Percentiles rank a stretch among this genome's conserved stretches.
These are phyloP conservation scores for Rhagonycha lutea DNA, from an alignment of 2,888 invertebrate species.

Conservation along the genomic window DNA sequence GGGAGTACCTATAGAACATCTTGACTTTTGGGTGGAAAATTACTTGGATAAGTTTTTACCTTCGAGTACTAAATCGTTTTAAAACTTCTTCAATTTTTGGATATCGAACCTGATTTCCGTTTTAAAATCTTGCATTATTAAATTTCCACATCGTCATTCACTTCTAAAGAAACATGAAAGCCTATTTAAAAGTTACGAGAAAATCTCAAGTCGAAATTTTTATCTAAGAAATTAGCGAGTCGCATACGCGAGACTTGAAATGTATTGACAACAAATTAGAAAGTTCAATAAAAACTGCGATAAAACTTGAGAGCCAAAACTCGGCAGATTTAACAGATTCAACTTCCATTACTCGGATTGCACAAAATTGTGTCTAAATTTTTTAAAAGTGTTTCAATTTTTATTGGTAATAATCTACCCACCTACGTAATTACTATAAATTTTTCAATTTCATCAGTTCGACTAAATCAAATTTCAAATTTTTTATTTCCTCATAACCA, in stretches of 20 bases:
- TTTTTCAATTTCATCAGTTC: background rate
- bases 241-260: background rate
- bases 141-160: background rate
- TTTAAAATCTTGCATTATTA: background rate
- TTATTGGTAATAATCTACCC: background rate
- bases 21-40: background rate
- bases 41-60: background rate
- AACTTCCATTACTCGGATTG: background rate
- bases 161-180: background rate
- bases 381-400: background rate
- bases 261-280: conserved; percentile 12
- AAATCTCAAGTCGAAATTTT: background rate
- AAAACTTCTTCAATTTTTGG: background rate
- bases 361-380: background rate
- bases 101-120: background rate
- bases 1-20: background rate
- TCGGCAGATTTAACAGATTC: background rate
- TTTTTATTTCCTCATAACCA: background rate
- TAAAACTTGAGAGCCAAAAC: conserved; percentile 6
- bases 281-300: conserved; percentile 20
- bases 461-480: background rate
- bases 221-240: background rate
- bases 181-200: background rate
- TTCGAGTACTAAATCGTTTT: background rate
- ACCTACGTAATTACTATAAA: background rate